Evolutionary conservation across 2,888 invertebrate genomes (phyloP).

Genomic region (Brachyopa scutellaris): DNA sequence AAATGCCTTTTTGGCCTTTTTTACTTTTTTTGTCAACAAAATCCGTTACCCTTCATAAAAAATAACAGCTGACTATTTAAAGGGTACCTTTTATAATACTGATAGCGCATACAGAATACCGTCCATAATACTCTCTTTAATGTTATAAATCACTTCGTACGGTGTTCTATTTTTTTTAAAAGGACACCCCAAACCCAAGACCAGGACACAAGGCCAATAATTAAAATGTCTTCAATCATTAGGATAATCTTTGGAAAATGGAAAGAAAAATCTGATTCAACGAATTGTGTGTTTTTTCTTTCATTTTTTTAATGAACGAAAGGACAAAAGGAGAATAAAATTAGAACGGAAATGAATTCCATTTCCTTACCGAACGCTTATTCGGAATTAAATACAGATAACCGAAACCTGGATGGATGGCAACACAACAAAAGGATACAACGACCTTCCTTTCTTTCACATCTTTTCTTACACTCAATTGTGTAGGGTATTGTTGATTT

Average conservation of each 20-base stretch:
- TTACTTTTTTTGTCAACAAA: no score
- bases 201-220: conserved; percentile 40
- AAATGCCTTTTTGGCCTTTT: no score
- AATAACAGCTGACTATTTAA: no score
- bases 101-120: no score
- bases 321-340: conserved; percentile 39
- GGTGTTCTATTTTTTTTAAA: not conserved
- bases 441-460: conserved; percentile 52
- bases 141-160: not conserved
- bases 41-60: no score
- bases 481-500: no score
- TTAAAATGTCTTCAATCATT: conserved; percentile 66
- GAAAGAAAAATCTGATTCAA: conserved; percentile 15
- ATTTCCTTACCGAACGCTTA: conserved; percentile 70
- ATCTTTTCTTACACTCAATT: no score
- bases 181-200: not conserved
- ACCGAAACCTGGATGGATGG: conserved; percentile 42
- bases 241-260: conserved; percentile 40
- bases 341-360: conserved; percentile 70
- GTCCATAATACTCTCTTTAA: not conserved
- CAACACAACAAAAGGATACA: conserved; percentile 56
- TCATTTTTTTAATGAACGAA: conserved; percentile 33
- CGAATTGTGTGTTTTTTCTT: conserved; percentile 12
- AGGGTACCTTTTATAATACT: no score
- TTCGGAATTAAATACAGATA: conserved; percentile 65